Percentiles rank a stretch among this genome's conserved stretches.
phyloP scores from a whole-genome alignment of 2,797 vertebrate genomes.

The Lepilemur ruficaudatus region DNA sequence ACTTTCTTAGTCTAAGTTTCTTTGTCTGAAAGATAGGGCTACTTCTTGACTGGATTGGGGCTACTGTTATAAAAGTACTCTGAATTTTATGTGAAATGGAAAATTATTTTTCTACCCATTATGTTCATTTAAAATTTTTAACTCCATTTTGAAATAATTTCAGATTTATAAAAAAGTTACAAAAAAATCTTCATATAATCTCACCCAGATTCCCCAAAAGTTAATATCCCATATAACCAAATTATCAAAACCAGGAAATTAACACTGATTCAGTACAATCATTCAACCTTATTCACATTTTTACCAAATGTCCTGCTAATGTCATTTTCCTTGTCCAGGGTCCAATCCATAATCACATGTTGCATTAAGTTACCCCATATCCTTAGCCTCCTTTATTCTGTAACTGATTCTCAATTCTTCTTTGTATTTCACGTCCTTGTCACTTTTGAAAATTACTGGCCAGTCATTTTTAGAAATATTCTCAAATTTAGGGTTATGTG shows the following conservation, averaged over 20 bases:
- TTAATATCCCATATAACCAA: not conserved
- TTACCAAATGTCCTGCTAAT: not conserved
- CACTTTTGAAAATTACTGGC: not conserved
- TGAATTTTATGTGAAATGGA: not conserved
- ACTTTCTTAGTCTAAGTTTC: not conserved
- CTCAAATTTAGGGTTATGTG: not conserved
- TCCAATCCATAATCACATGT: not conserved
- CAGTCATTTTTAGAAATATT: not conserved
- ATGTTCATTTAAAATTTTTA: not conserved
- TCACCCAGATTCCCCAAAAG: not conserved
- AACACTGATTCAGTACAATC: not conserved
- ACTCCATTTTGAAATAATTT: not conserved
- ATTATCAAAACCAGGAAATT: not conserved
- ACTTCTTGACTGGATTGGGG: not conserved
- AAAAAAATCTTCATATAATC: not conserved
- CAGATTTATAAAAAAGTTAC: not conserved
- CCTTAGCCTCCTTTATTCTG: not conserved
- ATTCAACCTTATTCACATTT: not conserved
- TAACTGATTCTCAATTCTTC: not conserved
- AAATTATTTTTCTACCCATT: not conserved
- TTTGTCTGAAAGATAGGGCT: not conserved
- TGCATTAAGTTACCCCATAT: not conserved
- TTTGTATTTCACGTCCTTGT: not conserved
- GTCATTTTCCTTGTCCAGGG: not conserved
- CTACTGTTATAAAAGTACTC: not conserved